A percentile compares a stretch with the other conserved stretches of the same genome.
phyloP scores from a whole-genome alignment of 2,113 vertebrate genomes.

The Cepphus grylle region DNA sequence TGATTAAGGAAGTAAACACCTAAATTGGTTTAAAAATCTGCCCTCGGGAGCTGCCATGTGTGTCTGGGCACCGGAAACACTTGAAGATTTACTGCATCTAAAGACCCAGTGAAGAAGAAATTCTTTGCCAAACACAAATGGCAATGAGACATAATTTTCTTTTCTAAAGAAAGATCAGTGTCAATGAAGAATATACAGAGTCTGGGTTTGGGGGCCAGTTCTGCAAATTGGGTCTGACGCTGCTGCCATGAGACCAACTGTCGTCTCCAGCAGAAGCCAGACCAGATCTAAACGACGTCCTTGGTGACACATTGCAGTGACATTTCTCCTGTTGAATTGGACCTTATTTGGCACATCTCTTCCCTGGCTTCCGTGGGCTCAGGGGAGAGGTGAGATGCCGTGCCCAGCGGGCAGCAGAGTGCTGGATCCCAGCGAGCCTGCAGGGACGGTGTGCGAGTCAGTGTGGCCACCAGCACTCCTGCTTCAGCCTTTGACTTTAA shows the following conservation, averaged over 20 bases:
- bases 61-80: not conserved
- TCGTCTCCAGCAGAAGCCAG: not conserved
- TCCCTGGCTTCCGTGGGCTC: not conserved
- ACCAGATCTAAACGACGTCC: not conserved
- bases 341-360: not conserved
- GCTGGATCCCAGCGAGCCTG: not conserved
- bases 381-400: not conserved
- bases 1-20: constrained; percentile 33
- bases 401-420: not conserved
- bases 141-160: not conserved
- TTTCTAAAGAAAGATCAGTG: not conserved
- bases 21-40: constrained; percentile 23
- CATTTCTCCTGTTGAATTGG: not conserved
- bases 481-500: not conserved
- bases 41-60: not conserved
- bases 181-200: not conserved
- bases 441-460: not conserved
- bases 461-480: not conserved
- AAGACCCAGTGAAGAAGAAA: not conserved
- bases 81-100: not conserved
- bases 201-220: not conserved
- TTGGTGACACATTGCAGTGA: not conserved
- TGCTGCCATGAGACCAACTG: not conserved
- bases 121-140: constrained; percentile 12
- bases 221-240: not conserved